These are phyloP conservation scores for Hemibagrus guttatus DNA, from an alignment of 2,797 vertebrate genomes.

Conservation along the genomic window DNA sequence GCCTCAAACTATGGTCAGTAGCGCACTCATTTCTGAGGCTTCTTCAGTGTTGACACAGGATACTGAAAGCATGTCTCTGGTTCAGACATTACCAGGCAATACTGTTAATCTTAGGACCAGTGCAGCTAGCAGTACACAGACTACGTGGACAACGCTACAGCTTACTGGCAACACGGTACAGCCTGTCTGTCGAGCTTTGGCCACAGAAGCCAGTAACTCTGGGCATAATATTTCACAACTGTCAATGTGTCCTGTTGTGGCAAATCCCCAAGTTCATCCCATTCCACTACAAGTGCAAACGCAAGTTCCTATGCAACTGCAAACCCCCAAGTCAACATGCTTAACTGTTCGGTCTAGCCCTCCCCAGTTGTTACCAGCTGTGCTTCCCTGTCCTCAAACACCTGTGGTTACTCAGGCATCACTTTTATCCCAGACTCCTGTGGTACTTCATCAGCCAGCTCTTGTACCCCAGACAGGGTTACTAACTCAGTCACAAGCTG, in stretches of 20 bases:
- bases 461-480: constrained; percentile 68
- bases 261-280: constrained; percentile 73
- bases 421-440: constrained; percentile 66
- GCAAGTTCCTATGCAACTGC: constrained; percentile 67
- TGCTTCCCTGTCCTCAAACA: constrained; percentile 68
- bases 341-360: constrained; percentile 68
- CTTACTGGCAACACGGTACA: constrained; percentile 93
- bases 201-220: constrained; percentile 69
- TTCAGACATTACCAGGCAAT: constrained; percentile 68
- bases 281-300: constrained; percentile 79
- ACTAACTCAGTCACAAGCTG: constrained; percentile 66
- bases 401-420: constrained; percentile 67
- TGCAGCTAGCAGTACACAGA: constrained; percentile 91
- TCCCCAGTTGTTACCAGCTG: constrained; percentile 65
- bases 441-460: constrained; percentile 69
- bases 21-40: constrained; percentile 62
- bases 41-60: constrained; percentile 66
- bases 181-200: constrained; percentile 80
- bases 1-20: constrained; percentile 66
- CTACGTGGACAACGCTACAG: constrained; percentile 96
- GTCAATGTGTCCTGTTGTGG: constrained; percentile 72
- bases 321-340: constrained; percentile 67
- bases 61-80: constrained; percentile 64
- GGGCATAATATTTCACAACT: constrained; percentile 71
- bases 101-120: constrained; percentile 75